phyloP scores from a whole-genome alignment of 2,888 invertebrate species.

The Neoitamus cyanurus region DNA sequence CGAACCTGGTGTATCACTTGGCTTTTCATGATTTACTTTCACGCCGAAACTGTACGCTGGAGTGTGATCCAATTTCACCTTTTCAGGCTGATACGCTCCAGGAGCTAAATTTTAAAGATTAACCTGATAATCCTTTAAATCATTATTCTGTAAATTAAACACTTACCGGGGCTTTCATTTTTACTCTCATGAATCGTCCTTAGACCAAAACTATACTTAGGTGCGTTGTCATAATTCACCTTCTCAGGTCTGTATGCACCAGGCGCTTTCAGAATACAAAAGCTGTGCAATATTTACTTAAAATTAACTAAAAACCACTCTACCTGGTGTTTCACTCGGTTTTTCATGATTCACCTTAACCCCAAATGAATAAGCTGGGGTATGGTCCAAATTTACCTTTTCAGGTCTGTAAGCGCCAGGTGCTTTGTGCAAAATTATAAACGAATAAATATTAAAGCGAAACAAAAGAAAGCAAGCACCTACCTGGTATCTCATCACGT shows the following conservation, averaged over 20 bases:
- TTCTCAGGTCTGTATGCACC: conserved; percentile 75
- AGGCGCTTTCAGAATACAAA: conserved; percentile 63
- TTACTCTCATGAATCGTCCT: conserved; percentile 70
- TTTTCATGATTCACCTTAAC: conserved; percentile 61
- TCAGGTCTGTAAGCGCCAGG: conserved; percentile 75
- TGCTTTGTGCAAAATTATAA: conserved; percentile 48
- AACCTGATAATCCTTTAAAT: neutral
- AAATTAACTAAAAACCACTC: conserved; percentile 72
- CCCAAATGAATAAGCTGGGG: conserved; percentile 68
- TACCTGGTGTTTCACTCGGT: conserved; percentile 68
- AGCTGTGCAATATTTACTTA: conserved; percentile 63
- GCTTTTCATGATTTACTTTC: conserved; percentile 67
- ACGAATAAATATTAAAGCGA: conserved; percentile 20
- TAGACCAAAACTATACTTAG: conserved; percentile 73
- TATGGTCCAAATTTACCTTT: conserved; percentile 66
- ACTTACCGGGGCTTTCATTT: conserved; percentile 69
- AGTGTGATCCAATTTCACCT: conserved; percentile 68
- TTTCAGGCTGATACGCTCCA: conserved; percentile 71
- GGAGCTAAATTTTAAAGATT: conserved; percentile 59
- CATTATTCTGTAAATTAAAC: neutral
- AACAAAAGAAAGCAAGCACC: conserved; percentile 51
- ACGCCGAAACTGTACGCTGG: conserved; percentile 70
- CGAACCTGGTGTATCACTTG: conserved; percentile 69
- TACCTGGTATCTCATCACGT: conserved; percentile 61
- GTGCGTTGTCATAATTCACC: conserved; percentile 69